phyloP scores from a whole-genome alignment of 2,797 vertebrate genomes.

The Karalla daura region DNA sequence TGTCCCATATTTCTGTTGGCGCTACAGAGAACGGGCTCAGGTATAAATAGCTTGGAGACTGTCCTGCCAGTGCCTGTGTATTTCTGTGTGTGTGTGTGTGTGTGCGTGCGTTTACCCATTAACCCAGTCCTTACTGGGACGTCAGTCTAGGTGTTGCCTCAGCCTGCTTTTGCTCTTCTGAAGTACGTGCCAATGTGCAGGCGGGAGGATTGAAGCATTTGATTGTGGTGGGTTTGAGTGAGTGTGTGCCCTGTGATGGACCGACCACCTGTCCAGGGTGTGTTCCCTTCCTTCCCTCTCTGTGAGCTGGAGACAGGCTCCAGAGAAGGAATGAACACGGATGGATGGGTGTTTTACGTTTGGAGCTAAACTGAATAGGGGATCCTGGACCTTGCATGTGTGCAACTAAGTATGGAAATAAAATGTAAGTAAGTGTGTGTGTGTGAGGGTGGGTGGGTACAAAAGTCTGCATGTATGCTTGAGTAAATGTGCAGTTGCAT shows the following conservation, averaged over 20 bases:
- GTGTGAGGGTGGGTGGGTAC: background rate
- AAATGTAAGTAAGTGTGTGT: no score
- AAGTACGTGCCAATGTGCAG: slow-evolving; percentile 33
- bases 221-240: no score
- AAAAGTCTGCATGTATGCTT: background rate
- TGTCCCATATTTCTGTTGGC: slow-evolving; percentile 2
- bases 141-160: slow-evolving; percentile 17
- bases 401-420: slow-evolving; percentile 14
- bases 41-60: slow-evolving; percentile 31
- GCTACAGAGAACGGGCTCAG: background rate
- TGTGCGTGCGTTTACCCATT: slow-evolving; percentile 8
- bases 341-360: slow-evolving; percentile 24
- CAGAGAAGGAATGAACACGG: no score
- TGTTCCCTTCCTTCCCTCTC: no score
- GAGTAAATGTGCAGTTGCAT: slow-evolving; percentile 9
- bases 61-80: slow-evolving; percentile 19
- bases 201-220: slow-evolving; percentile 10
- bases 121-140: slow-evolving; percentile 8
- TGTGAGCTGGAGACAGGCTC: no score
- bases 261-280: no score
- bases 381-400: slow-evolving; percentile 9
- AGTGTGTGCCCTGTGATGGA: no score
- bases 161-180: slow-evolving; percentile 36
- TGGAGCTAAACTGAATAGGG: slow-evolving; percentile 16
- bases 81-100: background rate